Base-by-base conservation (phyloP, 2,797 vertebrate genomes). In the Chanos chanos region DNA sequence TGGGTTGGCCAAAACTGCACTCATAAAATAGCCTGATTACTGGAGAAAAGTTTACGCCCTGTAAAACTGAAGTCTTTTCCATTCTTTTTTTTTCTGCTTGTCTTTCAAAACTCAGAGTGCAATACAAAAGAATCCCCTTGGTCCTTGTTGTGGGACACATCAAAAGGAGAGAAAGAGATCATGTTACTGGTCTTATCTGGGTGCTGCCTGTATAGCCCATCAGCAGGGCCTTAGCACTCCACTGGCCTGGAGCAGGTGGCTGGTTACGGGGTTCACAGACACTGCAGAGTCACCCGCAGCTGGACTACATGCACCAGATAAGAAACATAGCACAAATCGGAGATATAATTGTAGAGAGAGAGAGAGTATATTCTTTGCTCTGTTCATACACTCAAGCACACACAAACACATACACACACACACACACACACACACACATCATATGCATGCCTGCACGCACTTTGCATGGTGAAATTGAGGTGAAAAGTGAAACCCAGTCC, bases 121-220 rank as follows among this genome's bases (percentile, higher is more conserved):
- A 55, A 39, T 41, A 19, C 33, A 47, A 21, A 66, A 68, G 61
- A 73, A 61, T 74, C 60, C 63, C 45, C 39, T 31, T 52, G 25
- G 43, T 57, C 66, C 57, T 64, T 66, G 54, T 64, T 68, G 61
- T 66, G 58, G 51, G 34, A 53, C 56, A 80, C 74, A 85, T 87
- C 80, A 86, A 85, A 85, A 61, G 27, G 64, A 44, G 64, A 64
- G 49, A 58, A 73, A 70, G 57, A 79, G 80, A 83, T 87, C 79
- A 61, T 64, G 70, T 86, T 76, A 78, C 84, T 30, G 63, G 65
- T 71, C 77, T 85, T 89, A 87, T 89, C 82, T 30, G 73, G 72
- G 73, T 66, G 28, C 18, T 77, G 83, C 85, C 86, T 74, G 75
- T 86, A 83, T 85, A 68, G 80, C 79, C 74, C 63, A 34, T 74